These are phyloP conservation scores for Caenorhabditis angaria DNA, from an alignment of 2,888 invertebrate species.

Conservation along the genomic window DNA sequence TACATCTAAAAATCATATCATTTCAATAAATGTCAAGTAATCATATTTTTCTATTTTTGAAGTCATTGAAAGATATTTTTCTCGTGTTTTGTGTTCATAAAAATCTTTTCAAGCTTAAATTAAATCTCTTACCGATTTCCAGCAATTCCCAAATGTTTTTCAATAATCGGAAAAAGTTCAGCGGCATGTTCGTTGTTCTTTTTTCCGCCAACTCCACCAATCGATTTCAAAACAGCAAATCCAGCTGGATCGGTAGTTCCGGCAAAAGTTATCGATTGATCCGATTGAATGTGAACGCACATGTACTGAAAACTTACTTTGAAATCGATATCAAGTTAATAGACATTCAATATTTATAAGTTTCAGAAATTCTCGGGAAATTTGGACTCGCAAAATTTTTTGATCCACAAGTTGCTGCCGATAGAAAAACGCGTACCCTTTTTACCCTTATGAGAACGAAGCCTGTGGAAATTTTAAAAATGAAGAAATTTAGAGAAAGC, in stretches of 20 bases:
- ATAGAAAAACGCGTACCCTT: too few species aligned
- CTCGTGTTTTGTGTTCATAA: background rate
- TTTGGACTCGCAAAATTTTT: too few species aligned
- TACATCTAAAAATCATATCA: too few species aligned
- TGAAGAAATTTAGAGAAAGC: too few species aligned
- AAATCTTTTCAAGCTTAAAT: background rate
- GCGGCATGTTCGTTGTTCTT: slow-evolving; percentile 43
- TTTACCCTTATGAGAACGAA: too few species aligned
- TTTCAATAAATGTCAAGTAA: too few species aligned
- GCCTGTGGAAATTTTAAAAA: too few species aligned
- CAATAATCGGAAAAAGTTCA: slow-evolving; percentile 50
- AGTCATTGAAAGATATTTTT: background rate
- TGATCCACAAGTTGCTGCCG: too few species aligned
- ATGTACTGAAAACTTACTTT: slow-evolving; percentile 48
- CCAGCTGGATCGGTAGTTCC: slow-evolving; percentile 54
- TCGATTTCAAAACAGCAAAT: slow-evolving; percentile 47
- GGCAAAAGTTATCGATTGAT: slow-evolving; percentile 45
- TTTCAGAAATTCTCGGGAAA: too few species aligned
- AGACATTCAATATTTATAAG: too few species aligned
- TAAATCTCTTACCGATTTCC: slow-evolving; percentile 38
- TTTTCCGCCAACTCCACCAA: slow-evolving; percentile 49
- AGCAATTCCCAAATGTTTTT: slow-evolving; percentile 50
- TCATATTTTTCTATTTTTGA: slow-evolving; percentile 6
- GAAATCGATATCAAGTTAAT: background rate
- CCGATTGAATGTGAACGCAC: slow-evolving; percentile 50